Percentiles rank a stretch among this genome's conserved stretches.
Conservation (phyloP, 37 sponge, comb jelly and placozoan species). For the Tethya wilhelma region DNA sequence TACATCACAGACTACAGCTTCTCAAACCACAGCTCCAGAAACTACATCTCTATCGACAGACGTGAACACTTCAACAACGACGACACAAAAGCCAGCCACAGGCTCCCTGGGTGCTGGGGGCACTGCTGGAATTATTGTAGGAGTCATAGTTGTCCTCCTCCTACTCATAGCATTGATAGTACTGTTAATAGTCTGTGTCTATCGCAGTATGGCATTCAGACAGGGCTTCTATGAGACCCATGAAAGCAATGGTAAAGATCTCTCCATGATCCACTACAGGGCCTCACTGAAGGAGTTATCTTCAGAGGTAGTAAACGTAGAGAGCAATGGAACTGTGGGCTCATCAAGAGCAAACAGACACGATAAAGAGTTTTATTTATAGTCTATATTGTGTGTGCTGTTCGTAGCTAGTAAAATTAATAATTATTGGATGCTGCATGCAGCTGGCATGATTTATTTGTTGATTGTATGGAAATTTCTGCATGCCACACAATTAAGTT, state of each 20-base stretch:
- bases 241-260: conserved; percentile 10
- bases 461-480: no score
- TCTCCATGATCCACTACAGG: conserved; percentile 29
- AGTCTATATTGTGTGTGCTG: not conserved
- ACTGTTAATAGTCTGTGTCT: not conserved
- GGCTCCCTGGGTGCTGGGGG: not conserved
- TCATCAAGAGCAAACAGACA: not conserved
- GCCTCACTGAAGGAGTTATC: conserved; percentile 42
- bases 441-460: no score
- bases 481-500: no score
- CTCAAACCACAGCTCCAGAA: no score
- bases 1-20: no score
- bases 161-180: not conserved
- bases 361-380: not conserved
- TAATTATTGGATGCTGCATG: no score
- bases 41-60: no score
- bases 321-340: not conserved
- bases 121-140: not conserved
- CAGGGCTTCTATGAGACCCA: conserved; percentile 40
- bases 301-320: conserved; percentile 9
- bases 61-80: no score
- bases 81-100: no score
- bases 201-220: not conserved
- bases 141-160: not conserved
- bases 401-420: not conserved